These are phyloP conservation scores for Pituophis catenifer DNA, from an alignment of 2,113 vertebrate species.

Conservation along the genomic window DNA sequence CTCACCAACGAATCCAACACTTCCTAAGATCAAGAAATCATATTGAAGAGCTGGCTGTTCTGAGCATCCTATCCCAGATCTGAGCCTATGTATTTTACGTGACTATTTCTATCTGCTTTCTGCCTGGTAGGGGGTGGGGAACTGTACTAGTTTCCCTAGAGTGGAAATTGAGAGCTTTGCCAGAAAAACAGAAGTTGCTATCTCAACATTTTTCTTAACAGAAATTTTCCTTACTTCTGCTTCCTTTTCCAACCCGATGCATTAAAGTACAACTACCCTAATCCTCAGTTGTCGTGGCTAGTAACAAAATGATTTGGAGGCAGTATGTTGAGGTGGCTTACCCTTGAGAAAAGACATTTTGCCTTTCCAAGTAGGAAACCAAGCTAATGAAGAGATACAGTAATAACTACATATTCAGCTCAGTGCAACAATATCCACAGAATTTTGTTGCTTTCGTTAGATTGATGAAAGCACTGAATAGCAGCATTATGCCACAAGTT, in stretches of 20 bases:
- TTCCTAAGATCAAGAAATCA: constrained; percentile 75
- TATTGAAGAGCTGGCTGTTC: background rate
- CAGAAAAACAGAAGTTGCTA: background rate
- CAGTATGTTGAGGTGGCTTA: background rate
- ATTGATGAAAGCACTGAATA: background rate
- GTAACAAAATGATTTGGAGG: background rate
- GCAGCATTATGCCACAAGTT: background rate
- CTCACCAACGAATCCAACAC: constrained; percentile 94
- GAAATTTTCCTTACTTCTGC: background rate
- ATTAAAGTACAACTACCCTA: background rate
- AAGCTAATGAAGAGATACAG: background rate
- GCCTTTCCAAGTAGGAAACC: background rate
- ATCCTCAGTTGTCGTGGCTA: background rate
- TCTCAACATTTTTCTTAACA: background rate
- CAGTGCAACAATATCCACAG: background rate
- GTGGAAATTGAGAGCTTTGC: background rate
- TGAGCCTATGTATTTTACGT: background rate
- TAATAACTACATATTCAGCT: background rate
- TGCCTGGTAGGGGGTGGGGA: background rate
- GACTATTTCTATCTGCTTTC: background rate
- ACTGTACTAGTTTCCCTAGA: background rate
- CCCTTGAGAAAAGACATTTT: background rate
- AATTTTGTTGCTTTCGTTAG: background rate
- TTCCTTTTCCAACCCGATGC: background rate
- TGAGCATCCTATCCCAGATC: background rate